Conservation (phyloP, 2,113 vertebrate genomes). For the Tonatia bakeri region DNA sequence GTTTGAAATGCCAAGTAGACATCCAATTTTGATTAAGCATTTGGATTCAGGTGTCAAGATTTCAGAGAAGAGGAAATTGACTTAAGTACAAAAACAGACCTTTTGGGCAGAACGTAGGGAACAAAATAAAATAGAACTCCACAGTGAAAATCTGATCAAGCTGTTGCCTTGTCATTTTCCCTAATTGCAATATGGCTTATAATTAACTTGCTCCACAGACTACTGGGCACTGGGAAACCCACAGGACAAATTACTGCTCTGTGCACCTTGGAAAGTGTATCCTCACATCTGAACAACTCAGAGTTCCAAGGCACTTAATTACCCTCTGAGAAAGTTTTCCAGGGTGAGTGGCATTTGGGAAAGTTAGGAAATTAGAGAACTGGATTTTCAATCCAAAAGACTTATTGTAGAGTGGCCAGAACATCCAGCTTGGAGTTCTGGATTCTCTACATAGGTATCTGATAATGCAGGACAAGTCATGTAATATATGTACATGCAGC, state of each 20-base stretch:
- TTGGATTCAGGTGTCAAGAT: neutral
- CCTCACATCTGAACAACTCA: neutral
- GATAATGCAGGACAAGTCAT: neutral
- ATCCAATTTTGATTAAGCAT: neutral
- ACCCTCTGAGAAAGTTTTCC: constrained; percentile 38
- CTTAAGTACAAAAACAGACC: neutral
- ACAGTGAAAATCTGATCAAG: constrained; percentile 3
- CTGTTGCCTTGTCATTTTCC: constrained; percentile 26
- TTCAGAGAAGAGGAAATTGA: neutral
- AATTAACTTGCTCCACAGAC: constrained; percentile 23
- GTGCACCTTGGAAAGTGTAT: neutral
- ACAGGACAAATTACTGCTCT: neutral
- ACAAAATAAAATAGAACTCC: neutral
- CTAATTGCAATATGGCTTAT: neutral
- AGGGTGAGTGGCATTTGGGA: neutral
- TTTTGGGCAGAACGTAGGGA: neutral
- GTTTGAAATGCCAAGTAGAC: neutral
- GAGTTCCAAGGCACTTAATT: neutral
- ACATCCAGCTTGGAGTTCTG: neutral
- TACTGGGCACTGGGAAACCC: neutral
- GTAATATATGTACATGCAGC: neutral
- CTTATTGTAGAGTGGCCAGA: neutral
- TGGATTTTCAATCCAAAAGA: neutral
- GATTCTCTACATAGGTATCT: neutral
- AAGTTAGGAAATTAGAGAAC: constrained; percentile 16